Evolutionary conservation across 2,113 vertebrate genomes (phyloP).

Genomic region (Trachemys scripta): DNA sequence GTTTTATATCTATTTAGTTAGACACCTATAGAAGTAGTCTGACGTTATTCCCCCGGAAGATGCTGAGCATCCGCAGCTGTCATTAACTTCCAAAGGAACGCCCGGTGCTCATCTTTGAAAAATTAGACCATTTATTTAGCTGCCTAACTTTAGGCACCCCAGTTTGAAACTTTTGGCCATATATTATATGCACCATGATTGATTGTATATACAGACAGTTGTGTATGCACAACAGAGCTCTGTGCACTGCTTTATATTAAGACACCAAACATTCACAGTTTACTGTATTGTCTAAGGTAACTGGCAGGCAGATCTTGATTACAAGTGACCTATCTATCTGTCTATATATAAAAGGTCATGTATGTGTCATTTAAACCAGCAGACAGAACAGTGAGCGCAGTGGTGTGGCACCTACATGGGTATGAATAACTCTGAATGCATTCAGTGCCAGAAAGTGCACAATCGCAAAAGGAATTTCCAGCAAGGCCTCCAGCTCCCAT

Average conservation of each 20-base stretch:
- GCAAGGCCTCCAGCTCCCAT: background rate
- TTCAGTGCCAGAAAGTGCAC: background rate
- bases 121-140: background rate
- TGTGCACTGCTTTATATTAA: background rate
- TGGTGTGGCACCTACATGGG: background rate
- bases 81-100: background rate
- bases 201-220: background rate
- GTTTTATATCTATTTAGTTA: background rate
- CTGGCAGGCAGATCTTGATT: background rate
- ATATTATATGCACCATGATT: background rate
- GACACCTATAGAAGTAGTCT: background rate
- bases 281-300: background rate
- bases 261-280: background rate
- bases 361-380: background rate
- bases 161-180: background rate
- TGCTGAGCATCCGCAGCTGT: background rate
- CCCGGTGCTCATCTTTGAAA: background rate
- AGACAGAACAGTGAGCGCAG: background rate
- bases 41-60: background rate
- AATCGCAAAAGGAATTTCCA: background rate
- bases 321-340: background rate
- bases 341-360: background rate
- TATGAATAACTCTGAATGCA: background rate
- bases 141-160: background rate
- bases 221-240: background rate